Evolutionary conservation across 2,113 vertebrate species (phyloP), one percentile per base, ranked within the genome.

Genomic region (Nansenia antarctica): DNA sequence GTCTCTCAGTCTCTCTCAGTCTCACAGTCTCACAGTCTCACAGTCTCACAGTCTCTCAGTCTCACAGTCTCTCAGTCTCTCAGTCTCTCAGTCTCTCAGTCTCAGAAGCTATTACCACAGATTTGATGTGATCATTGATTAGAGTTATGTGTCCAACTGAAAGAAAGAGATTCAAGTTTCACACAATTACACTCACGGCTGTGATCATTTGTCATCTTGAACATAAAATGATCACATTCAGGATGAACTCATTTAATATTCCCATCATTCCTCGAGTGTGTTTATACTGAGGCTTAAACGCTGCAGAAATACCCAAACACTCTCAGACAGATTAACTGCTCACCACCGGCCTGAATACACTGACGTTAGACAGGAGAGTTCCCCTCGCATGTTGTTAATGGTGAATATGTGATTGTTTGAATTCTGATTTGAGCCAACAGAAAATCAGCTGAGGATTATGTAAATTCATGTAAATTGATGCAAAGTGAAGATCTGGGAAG

Each of bases 121-220:
- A 85, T 72, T 76, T 67, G 74, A 89, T 87, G 82, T 82, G 77
- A 87, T 86, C 79, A 76, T 32, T 9, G 66, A 82, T 80, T 78
- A 69, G 12, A 6, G 59, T 53, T 42, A 26, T 58, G 53, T 24
- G 62, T 78, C 66, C 15, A 32, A 71, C 58, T 29, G 24, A 66
- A 47, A 82, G 67, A 79, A 79, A 72, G 54, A 29, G 80, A 30
- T 59, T 77, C 68, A n/a, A n/a, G n/a, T n/a, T n/a, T n/a, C n/a
- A n/a, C n/a, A n/a, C n/a, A n/a, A n/a, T n/a, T n/a, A n/a, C n/a
- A n/a, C n/a, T n/a, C n/a, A n/a, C n/a, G n/a, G n/a, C 2, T 26
- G 53, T 18, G 42, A 14, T 24, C 34, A n/a, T 67, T 76, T 72
- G 39, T 68, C 65, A 70, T 53, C 20, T 39, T 52, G 12, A 34